Percentiles rank a stretch among this genome's conserved stretches.
These are phyloP conservation scores for Enteromius afrohamiltoni DNA, from an alignment of 2,797 vertebrate genomes.

Conservation along the genomic window DNA sequence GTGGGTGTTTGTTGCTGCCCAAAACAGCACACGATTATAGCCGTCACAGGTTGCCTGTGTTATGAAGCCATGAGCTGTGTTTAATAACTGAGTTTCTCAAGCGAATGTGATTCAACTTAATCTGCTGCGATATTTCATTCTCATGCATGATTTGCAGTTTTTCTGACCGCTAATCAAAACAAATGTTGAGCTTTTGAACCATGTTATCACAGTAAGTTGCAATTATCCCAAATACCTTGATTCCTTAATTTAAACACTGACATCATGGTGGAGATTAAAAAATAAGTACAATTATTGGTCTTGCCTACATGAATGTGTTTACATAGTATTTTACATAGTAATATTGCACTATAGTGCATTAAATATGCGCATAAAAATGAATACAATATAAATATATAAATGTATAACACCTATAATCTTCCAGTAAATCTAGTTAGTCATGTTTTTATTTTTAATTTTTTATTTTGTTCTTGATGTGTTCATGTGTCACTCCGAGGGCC, in stretches of 20 bases:
- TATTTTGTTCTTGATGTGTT: constrained; percentile 21
- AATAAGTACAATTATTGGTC: background rate
- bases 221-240: background rate
- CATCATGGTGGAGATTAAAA: background rate
- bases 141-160: background rate
- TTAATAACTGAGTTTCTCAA: background rate
- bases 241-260: constrained; percentile 1
- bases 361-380: constrained; percentile 37
- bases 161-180: background rate
- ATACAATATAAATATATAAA: constrained; percentile 69
- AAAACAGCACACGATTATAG: background rate
- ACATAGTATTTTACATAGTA: constrained; percentile 1
- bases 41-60: background rate
- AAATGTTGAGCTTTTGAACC: constrained; percentile 1
- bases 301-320: background rate
- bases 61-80: background rate
- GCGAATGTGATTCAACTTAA: background rate
- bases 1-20: constrained; percentile 4
- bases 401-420: constrained; percentile 69
- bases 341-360: constrained; percentile 20
- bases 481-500: constrained; percentile 68
- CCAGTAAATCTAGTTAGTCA: constrained; percentile 71
- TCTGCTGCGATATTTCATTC: background rate
- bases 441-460: constrained; percentile 61
- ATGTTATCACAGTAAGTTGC: constrained; percentile 3